Conservation (phyloP, 1,140 invertebrate species). For the Apis laboriosa region DNA sequence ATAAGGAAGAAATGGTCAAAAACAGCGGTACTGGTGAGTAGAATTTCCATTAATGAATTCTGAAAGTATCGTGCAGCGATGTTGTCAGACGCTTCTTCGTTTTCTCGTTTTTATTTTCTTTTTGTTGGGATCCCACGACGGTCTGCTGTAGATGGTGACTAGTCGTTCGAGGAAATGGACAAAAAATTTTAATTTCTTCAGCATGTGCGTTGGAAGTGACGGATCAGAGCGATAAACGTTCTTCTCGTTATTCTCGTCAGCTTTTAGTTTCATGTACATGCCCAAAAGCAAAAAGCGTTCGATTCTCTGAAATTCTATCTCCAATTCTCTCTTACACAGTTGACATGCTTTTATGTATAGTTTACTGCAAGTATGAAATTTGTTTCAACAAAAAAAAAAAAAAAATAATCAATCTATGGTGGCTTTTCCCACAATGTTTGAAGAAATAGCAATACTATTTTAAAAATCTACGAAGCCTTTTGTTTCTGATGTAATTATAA, state of each 20-base stretch:
- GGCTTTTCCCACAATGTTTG: background rate
- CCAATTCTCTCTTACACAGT: slow-evolving; percentile 12
- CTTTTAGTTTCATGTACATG: slow-evolving; percentile 22
- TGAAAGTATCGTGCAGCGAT: background rate
- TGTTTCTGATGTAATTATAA: background rate
- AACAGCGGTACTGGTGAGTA: slow-evolving; percentile 38
- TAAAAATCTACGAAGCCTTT: background rate
- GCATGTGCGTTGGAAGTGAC: slow-evolving; percentile 67
- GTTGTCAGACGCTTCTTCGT: slow-evolving; percentile 10
- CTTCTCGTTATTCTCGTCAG: slow-evolving; percentile 37
- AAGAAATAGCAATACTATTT: background rate
- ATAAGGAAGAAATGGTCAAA: background rate
- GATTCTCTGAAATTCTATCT: slow-evolving; percentile 32
- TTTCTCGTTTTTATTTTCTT: slow-evolving; percentile 38
- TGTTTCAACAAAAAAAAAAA: background rate
- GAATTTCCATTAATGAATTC: slow-evolving; percentile 41
- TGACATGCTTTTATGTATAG: slow-evolving; percentile 8
- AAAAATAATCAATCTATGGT: background rate
- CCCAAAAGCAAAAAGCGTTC: slow-evolving; percentile 30
- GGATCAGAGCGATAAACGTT: slow-evolving; percentile 66
- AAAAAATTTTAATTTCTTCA: slow-evolving; percentile 73
- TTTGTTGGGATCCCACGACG: slow-evolving; percentile 25
- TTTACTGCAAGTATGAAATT: slow-evolving; percentile 7
- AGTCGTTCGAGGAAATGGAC: slow-evolving; percentile 43
- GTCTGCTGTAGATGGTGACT: slow-evolving; percentile 38